Conservation (phyloP, 2,888 invertebrate species). For the Drosophila merina region DNA sequence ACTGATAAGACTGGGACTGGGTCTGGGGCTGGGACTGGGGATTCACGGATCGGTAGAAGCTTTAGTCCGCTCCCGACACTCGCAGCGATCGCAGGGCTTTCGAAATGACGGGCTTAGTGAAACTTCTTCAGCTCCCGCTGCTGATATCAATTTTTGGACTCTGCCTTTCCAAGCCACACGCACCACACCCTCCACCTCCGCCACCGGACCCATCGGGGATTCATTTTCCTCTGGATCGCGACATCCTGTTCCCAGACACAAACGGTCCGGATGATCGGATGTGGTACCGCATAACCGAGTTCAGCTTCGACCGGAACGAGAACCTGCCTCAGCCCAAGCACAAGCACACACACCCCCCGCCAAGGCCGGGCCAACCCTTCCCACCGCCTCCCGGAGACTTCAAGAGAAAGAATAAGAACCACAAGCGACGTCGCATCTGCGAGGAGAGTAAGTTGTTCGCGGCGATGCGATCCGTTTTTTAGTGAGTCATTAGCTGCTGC, state of each 20-base stretch:
- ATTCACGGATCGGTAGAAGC: constrained; percentile 12
- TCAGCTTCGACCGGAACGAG: constrained; percentile 7
- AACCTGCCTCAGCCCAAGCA: constrained; percentile 43
- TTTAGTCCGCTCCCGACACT: constrained; percentile 58
- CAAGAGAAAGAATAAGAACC: constrained; percentile 33
- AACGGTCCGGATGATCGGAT: constrained; percentile 6
- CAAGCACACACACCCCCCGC: constrained; percentile 11
- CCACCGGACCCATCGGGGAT: not conserved
- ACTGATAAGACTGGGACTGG: constrained; percentile 52
- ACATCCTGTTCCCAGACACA: constrained; percentile 53
- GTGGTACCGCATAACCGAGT: constrained; percentile 49
- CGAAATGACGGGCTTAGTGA: constrained; percentile 36
- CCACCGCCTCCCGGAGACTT: constrained; percentile 56
- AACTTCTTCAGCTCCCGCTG: not conserved
- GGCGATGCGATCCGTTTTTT: not conserved
- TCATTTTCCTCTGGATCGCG: constrained; percentile 54
- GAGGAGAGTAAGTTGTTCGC: constrained; percentile 69
- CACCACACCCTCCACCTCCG: not conserved
- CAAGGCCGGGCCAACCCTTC: constrained; percentile 59
- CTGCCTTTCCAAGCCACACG: constrained; percentile 1
- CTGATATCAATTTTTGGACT: constrained; percentile 37
- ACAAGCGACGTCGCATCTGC: constrained; percentile 59
- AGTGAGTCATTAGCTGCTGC: constrained; percentile 10
- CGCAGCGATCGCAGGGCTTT: constrained; percentile 42
- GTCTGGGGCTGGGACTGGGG: constrained; percentile 13